Conservation (phyloP, 2,888 invertebrate genomes). For the Allygus modestus region DNA sequence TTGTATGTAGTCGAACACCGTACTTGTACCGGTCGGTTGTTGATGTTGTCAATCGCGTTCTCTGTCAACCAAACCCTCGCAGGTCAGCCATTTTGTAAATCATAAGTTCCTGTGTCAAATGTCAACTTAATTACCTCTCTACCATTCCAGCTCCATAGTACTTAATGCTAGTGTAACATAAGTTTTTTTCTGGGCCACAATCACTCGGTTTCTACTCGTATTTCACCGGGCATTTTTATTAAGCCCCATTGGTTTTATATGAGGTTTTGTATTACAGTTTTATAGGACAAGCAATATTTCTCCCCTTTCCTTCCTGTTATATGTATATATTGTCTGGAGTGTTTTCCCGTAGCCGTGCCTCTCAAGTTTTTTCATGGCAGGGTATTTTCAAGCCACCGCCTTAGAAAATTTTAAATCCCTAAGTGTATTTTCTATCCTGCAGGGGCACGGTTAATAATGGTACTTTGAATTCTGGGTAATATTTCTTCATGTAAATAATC, state of each 20-base stretch:
- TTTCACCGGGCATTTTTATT: conserved; percentile 28
- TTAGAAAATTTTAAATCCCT: conserved; percentile 1
- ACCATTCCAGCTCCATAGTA: conserved; percentile 51
- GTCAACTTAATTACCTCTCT: conserved; percentile 44
- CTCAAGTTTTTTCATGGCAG: not conserved
- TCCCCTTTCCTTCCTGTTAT: not conserved
- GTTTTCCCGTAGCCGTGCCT: conserved; percentile 19
- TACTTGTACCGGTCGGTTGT: not conserved
- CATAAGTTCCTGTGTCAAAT: conserved; percentile 46
- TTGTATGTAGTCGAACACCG: too few relatives aligned
- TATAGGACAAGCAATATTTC: conserved; percentile 54
- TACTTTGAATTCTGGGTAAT: conserved; percentile 29
- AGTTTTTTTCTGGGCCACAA: conserved; percentile 27
- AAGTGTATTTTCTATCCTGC: conserved; percentile 4
- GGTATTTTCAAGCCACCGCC: conserved; percentile 37
- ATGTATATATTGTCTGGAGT: conserved; percentile 33
- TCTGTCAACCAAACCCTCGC: not conserved
- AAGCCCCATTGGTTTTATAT: conserved; percentile 49
- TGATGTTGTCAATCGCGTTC: not conserved
- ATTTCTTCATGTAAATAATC: not conserved
- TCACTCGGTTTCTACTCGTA: conserved; percentile 1
- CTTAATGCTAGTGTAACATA: conserved; percentile 47
- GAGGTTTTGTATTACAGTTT: conserved; percentile 55
- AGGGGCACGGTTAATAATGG: conserved; percentile 25
- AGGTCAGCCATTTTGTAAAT: conserved; percentile 41